Conservation (phyloP, 2,113 vertebrate genomes). For the Lichenostomus cassidix region DNA sequence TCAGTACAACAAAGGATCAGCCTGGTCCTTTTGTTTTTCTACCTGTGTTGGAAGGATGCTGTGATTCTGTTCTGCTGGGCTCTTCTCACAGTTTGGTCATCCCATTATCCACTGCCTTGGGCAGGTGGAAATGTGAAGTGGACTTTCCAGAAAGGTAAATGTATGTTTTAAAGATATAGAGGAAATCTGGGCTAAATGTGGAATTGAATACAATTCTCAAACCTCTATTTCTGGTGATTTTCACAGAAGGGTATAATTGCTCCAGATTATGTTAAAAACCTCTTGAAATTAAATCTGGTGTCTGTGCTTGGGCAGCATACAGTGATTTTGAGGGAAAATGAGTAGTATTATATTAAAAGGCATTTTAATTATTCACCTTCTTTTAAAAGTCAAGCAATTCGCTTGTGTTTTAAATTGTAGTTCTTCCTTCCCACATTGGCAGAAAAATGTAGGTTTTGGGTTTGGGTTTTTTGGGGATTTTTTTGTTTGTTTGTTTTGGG, state of each 20-base stretch:
- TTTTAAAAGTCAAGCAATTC: neutral
- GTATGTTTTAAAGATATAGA: neutral
- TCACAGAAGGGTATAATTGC: neutral
- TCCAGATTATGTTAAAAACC: neutral
- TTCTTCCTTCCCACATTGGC: neutral
- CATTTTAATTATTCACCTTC: neutral
- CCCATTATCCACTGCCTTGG: neutral
- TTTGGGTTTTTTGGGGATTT: neutral
- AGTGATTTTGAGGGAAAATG: neutral
- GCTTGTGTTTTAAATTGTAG: neutral
- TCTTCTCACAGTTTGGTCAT: neutral
- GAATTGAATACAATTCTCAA: neutral
- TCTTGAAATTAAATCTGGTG: neutral
- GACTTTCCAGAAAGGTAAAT: neutral
- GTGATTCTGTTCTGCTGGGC: neutral
- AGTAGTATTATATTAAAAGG: neutral
- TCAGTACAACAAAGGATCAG: neutral
- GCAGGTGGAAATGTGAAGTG: neutral
- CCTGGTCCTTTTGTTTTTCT: neutral
- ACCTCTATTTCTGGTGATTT: neutral
- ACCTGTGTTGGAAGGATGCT: neutral
- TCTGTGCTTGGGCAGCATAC: neutral
- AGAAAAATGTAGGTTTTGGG: neutral
- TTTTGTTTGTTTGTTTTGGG: no score
- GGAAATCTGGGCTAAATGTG: neutral